phyloP scores from a whole-genome alignment of 2,797 vertebrate species.

The Trachurus trachurus region DNA sequence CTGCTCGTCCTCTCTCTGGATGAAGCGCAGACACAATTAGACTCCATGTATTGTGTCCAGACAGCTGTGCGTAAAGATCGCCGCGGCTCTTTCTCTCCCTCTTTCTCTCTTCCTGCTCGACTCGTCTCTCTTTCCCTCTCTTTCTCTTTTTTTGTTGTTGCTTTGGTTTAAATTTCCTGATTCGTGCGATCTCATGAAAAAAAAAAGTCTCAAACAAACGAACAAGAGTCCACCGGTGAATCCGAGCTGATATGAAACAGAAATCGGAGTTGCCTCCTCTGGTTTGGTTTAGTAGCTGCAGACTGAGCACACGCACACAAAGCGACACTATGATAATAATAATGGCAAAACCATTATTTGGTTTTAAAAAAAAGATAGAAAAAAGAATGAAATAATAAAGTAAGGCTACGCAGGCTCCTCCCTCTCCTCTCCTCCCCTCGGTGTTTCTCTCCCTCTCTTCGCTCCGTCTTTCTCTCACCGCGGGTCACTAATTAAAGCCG shows the following conservation, averaged over 20 bases:
- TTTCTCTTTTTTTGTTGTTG: constrained; percentile 31
- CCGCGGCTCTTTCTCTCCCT: constrained; percentile 39
- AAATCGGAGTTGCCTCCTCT: not conserved
- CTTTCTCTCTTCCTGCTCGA: constrained; percentile 39
- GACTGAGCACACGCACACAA: constrained; percentile 55
- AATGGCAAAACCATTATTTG: constrained; percentile 54
- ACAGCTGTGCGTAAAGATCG: constrained; percentile 72
- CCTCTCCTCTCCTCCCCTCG: constrained; percentile 74
- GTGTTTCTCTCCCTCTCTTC: constrained; percentile 55
- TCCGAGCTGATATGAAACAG: constrained; percentile 14
- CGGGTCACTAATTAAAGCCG: constrained; percentile 82
- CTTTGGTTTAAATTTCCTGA: constrained; percentile 76
- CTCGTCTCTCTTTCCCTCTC: constrained; percentile 17
- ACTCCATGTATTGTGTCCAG: constrained; percentile 64
- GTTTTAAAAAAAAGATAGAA: constrained; percentile 49
- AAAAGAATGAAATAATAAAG: constrained; percentile 74
- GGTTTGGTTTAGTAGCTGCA: constrained; percentile 68
- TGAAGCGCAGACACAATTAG: constrained; percentile 33
- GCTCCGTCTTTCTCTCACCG: constrained; percentile 54
- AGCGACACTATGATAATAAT: constrained; percentile 56
- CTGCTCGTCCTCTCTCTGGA: constrained; percentile 27
- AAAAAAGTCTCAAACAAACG: constrained; percentile 62
- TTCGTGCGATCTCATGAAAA: constrained; percentile 55
- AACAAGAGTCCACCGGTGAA: constrained; percentile 44
- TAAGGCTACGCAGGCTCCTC: constrained; percentile 77